A percentile compares a stretch with the other conserved stretches of the same genome.
Conservation (phyloP, 2,113 vertebrate genomes). For the Scomber japonicus region DNA sequence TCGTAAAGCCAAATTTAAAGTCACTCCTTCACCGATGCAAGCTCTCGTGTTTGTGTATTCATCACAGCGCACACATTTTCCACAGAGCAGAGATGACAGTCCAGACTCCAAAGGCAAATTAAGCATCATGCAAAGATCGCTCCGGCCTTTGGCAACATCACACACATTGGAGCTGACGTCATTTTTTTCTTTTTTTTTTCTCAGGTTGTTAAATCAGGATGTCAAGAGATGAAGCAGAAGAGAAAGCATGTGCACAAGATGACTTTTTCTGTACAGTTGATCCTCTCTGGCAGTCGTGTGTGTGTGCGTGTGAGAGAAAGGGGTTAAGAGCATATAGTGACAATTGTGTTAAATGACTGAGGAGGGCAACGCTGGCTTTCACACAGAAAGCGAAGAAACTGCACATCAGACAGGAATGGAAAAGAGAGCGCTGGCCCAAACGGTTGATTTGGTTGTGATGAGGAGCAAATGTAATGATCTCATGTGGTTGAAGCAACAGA, state of each 20-base stretch:
- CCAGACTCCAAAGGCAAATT: conserved; percentile 38
- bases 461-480: conserved; percentile 78
- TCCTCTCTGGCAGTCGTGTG: conserved; percentile 37
- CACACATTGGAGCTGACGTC: conserved; percentile 44
- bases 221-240: conserved; percentile 28
- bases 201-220: conserved; percentile 57
- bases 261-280: conserved; percentile 40
- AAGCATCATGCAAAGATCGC: conserved; percentile 22
- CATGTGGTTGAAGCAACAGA: conserved; percentile 74
- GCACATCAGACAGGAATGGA: conserved; percentile 58
- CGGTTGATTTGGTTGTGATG: conserved; percentile 74
- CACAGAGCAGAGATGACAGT: conserved; percentile 44
- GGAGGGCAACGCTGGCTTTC: conserved; percentile 39
- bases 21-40: conserved; percentile 28
- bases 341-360: conserved; percentile 45
- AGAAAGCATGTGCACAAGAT: conserved; percentile 28
- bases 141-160: conserved; percentile 41
- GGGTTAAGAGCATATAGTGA: conserved; percentile 38
- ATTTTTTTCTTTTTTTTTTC: conserved; percentile 22
- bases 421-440: conserved; percentile 57
- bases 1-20: conserved; percentile 42
- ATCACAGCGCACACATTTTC: conserved; percentile 33
- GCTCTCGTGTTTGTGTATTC: conserved; percentile 29
- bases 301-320: conserved; percentile 17
- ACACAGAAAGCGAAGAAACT: conserved; percentile 20